Evolutionary conservation across 2,797 vertebrate species (phyloP).

Genomic region (Epinephelus malabaricus): DNA sequence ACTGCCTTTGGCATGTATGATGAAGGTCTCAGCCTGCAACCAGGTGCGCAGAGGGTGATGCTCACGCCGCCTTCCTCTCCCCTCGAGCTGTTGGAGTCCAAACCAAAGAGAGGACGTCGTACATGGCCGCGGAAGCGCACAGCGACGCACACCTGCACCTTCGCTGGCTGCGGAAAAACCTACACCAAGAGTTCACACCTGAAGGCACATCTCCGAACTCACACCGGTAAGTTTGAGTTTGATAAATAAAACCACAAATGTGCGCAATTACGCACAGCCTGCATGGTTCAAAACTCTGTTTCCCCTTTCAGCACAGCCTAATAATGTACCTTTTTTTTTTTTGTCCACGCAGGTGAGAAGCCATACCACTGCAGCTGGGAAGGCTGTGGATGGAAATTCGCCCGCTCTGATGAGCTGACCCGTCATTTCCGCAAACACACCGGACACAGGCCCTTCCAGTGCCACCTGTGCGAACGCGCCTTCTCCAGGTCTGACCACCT

Average conservation of each 20-base stretch:
- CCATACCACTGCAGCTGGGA: conserved; percentile 99
- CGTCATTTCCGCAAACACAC: conserved; percentile 99
- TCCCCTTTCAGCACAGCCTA: not conserved
- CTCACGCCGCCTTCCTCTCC: conserved; percentile 97
- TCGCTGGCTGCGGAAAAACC: conserved; percentile 95
- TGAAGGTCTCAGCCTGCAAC: conserved; percentile 86
- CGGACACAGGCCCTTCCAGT: conserved; percentile 98
- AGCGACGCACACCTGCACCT: conserved; percentile 96
- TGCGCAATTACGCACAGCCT: conserved; percentile 34
- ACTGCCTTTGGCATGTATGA: conserved; percentile 89
- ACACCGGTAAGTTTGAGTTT: conserved; percentile 90
- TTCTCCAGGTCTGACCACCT: conserved; percentile 98
- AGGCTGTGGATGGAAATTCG: conserved; percentile 99
- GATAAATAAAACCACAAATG: not conserved
- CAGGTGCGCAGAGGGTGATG: conserved; percentile 88
- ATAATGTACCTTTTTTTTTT: conserved; percentile 6
- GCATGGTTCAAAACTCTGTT: not conserved
- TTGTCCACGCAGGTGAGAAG: conserved; percentile 91
- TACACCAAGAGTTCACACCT: conserved; percentile 99
- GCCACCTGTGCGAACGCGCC: conserved; percentile 97
- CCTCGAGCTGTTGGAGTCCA: conserved; percentile 94
- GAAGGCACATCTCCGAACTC: conserved; percentile 97
- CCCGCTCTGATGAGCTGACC: conserved; percentile 96
- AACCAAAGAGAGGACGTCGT: conserved; percentile 96
- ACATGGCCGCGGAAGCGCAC: conserved; percentile 98